phyloP scores from a whole-genome alignment of 2,797 vertebrate species.

The Chiloscyllium punctatum region DNA sequence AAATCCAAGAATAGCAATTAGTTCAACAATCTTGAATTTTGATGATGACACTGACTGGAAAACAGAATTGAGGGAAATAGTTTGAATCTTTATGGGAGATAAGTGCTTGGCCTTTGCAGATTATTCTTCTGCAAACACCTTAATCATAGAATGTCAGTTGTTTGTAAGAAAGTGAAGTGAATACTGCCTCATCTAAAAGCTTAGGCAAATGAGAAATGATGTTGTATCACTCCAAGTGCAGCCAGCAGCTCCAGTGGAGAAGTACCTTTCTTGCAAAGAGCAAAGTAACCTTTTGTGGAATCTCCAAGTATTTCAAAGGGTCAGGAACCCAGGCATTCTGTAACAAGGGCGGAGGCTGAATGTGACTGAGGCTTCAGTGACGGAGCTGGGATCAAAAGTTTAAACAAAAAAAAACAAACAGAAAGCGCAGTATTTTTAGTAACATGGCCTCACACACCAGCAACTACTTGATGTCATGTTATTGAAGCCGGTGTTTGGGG shows the following conservation, averaged over 20 bases:
- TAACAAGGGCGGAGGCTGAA: background rate
- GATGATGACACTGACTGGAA: background rate
- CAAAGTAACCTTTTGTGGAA: background rate
- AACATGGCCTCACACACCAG: background rate
- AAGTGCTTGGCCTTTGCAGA: background rate
- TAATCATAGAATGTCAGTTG: background rate
- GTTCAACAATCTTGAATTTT: background rate
- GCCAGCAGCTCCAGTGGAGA: background rate
- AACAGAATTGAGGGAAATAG: background rate
- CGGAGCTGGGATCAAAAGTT: slow-evolving; percentile 17
- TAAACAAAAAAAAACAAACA: background rate
- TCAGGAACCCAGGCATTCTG: background rate
- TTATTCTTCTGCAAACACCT: background rate
- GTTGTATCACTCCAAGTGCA: no score
- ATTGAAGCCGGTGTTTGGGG: no score
- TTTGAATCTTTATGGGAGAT: background rate
- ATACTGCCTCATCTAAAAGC: background rate
- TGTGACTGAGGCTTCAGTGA: background rate
- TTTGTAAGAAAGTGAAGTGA: background rate
- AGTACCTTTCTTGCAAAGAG: background rate
- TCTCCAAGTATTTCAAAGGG: background rate
- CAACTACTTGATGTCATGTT: background rate
- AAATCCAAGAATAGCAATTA: background rate
- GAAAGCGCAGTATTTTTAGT: background rate
- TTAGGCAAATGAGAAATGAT: no score